These are phyloP conservation scores for Oryctes rhinoceros DNA, from an alignment of 1,140 invertebrate genomes.

Conservation along the genomic window DNA sequence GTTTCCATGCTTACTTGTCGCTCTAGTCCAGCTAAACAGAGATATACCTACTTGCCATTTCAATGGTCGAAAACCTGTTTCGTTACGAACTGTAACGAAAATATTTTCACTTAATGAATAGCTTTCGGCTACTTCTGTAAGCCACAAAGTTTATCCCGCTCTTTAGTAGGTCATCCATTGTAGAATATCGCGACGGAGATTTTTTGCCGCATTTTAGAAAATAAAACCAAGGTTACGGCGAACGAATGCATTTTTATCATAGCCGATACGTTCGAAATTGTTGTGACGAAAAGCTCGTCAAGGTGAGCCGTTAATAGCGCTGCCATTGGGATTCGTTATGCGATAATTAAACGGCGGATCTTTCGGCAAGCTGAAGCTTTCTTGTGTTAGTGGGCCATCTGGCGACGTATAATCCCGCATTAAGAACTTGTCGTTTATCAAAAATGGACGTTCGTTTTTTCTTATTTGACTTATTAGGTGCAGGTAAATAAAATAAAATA, in stretches of 20 bases:
- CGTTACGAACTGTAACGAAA: constrained; percentile 11
- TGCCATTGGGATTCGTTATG: background rate
- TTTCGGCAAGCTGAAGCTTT: too few species aligned
- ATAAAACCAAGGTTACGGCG: constrained; percentile 16
- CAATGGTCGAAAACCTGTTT: constrained; percentile 15
- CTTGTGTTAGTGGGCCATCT: too few species aligned
- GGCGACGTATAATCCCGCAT: too few species aligned
- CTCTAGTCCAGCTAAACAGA: background rate
- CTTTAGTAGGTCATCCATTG: constrained; percentile 36
- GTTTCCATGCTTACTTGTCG: background rate
- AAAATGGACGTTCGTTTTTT: too few species aligned
- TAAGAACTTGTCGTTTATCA: too few species aligned
- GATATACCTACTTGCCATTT: background rate
- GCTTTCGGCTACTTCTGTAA: constrained; percentile 8
- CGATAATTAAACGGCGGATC: too few species aligned
- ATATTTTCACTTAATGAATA: constrained; percentile 33
- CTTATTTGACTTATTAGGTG: too few species aligned
- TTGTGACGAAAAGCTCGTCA: background rate
- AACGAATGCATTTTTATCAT: constrained; percentile 19
- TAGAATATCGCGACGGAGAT: background rate
- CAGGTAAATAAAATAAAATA: too few species aligned
- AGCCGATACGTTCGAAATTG: background rate
- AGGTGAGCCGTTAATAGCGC: background rate
- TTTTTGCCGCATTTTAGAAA: constrained; percentile 27
- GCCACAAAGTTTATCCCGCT: constrained; percentile 1